phyloP scores from a whole-genome alignment of 2,797 vertebrate genomes.

The Notoglanidium macrostoma region DNA sequence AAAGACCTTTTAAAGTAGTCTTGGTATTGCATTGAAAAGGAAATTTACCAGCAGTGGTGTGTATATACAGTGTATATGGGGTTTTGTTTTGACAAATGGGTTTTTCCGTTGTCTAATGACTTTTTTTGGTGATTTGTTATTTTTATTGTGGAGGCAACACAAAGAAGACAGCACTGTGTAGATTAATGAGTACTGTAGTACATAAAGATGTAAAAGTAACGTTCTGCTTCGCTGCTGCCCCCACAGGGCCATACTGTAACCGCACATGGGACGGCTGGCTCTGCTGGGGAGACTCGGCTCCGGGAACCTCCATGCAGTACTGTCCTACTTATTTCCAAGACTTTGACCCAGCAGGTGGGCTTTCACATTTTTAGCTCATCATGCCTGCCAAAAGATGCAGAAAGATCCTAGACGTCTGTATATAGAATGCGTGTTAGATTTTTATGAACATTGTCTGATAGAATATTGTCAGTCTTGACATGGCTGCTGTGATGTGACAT shows the following conservation, averaged over 20 bases:
- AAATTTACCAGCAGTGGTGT: background rate
- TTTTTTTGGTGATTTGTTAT: background rate
- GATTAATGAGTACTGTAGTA: background rate
- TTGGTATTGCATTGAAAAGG: background rate
- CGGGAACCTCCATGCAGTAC: constrained; percentile 69
- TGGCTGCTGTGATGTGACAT: background rate
- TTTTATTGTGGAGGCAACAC: background rate
- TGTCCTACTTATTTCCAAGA: constrained; percentile 76
- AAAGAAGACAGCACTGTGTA: background rate
- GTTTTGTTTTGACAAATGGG: background rate
- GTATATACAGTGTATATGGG: background rate
- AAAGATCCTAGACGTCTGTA: background rate
- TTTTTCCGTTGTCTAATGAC: background rate
- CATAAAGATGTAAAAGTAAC: background rate
- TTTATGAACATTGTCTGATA: background rate
- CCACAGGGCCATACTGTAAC: constrained; percentile 75
- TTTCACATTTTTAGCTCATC: background rate
- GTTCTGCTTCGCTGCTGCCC: constrained; percentile 40
- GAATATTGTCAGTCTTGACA: background rate
- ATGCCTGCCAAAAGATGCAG: background rate
- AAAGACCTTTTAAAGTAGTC: background rate
- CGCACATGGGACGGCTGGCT: constrained; percentile 84
- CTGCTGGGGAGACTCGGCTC: constrained; percentile 75
- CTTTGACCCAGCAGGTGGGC: constrained; percentile 77
- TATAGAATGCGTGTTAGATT: background rate